Evolutionary conservation across 2,113 vertebrate species (phyloP).

Genomic region (Ailurus styani): DNA sequence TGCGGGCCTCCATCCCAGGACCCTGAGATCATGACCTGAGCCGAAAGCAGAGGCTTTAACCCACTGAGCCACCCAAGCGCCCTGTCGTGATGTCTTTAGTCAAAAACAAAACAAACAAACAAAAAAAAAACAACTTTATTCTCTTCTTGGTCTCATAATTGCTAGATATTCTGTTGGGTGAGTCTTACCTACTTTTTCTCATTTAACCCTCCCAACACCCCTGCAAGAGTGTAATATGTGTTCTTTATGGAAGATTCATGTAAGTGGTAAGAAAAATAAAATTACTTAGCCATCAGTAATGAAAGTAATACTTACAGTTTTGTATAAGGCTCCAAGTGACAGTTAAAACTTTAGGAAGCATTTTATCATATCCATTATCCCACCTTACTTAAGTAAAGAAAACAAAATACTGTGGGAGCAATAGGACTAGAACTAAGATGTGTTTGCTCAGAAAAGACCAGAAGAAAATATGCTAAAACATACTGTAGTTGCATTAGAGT

Average conservation of each 20-base stretch:
- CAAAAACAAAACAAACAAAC: too few relatives aligned
- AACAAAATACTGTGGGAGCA: background rate
- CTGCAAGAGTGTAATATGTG: background rate
- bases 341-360: background rate
- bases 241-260: background rate
- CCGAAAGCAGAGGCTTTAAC: too few relatives aligned
- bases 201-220: background rate
- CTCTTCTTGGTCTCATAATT: slow-evolving; percentile 3
- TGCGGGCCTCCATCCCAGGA: too few relatives aligned
- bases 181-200: background rate
- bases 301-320: background rate
- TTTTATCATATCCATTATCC: background rate
- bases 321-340: background rate
- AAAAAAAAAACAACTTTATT: background rate
- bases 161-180: background rate
- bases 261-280: slow-evolving; percentile 2
- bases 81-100: slow-evolving; percentile 41
- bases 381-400: slow-evolving; percentile 11
- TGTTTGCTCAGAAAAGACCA: background rate
- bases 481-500: background rate
- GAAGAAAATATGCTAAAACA: background rate
- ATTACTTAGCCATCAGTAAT: background rate
- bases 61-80: too few relatives aligned
- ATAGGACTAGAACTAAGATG: slow-evolving; percentile 1
- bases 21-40: too few relatives aligned